These are phyloP conservation scores for Drosophila merina DNA, from an alignment of 2,888 invertebrate species.

Conservation along the genomic window DNA sequence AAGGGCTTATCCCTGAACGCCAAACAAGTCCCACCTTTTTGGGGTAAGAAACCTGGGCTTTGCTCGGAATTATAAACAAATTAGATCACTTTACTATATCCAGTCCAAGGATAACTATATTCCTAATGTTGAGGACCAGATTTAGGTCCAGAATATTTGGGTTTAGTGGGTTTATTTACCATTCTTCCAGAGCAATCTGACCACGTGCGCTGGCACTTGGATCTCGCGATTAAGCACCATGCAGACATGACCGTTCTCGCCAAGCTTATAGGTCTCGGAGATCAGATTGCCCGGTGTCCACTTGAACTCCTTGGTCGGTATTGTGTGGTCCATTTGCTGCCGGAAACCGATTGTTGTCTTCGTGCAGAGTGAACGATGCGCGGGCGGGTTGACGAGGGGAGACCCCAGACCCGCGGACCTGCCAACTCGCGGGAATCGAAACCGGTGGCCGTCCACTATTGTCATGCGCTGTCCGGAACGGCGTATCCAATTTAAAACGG, in stretches of 20 bases:
- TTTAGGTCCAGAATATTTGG: constrained; percentile 27
- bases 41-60: background rate
- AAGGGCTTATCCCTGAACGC: background rate
- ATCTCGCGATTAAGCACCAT: constrained; percentile 89
- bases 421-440: constrained; percentile 30
- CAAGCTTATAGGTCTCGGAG: constrained; percentile 59
- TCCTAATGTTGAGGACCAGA: no score
- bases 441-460: constrained; percentile 1
- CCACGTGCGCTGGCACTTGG: constrained; percentile 84
- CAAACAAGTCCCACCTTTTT: background rate
- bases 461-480: constrained; percentile 19
- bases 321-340: constrained; percentile 72
- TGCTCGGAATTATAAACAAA: background rate
- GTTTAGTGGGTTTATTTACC: constrained; percentile 84
- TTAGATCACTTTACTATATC: no score
- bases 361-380: constrained; percentile 54
- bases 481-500: constrained; percentile 39
- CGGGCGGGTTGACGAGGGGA: background rate
- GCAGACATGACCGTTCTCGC: constrained; percentile 86
- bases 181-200: constrained; percentile 88
- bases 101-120: no score
- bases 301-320: constrained; percentile 67
- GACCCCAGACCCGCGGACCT: constrained; percentile 7
- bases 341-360: constrained; percentile 74
- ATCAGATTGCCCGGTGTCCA: constrained; percentile 74